A percentile compares a stretch with the other conserved stretches of the same genome.
Evolutionary conservation across 2,888 invertebrate genomes (phyloP).

Genomic region (Drosophila anomelani): DNA sequence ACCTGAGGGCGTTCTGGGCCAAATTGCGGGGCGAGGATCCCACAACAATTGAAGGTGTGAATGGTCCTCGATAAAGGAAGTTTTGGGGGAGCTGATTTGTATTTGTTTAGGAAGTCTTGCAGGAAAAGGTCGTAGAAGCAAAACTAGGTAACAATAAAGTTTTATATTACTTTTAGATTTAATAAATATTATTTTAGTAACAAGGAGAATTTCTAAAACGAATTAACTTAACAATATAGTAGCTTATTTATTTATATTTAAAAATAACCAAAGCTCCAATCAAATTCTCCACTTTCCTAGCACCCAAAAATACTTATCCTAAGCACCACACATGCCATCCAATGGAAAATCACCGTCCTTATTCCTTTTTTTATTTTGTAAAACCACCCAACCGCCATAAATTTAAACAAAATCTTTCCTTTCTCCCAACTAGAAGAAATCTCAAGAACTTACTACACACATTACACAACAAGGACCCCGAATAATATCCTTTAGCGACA

Average conservation of each 20-base stretch:
- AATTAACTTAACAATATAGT: neutral
- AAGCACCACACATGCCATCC: neutral
- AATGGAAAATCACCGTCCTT: neutral
- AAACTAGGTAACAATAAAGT: neutral
- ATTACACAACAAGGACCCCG: constrained; percentile 45
- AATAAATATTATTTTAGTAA: neutral
- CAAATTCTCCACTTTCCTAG: neutral
- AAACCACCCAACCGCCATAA: constrained; percentile 13
- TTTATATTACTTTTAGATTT: neutral
- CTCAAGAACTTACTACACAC: constrained; percentile 55
- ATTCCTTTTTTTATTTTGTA: neutral
- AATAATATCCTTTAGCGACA: constrained; percentile 42
- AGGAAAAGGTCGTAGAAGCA: neutral
- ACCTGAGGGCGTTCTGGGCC: constrained; percentile 74
- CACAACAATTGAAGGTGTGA: constrained; percentile 24
- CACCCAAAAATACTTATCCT: constrained; percentile 8
- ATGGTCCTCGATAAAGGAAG: constrained; percentile 11
- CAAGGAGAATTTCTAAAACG: neutral
- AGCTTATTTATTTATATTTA: neutral
- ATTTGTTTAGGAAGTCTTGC: constrained; percentile 33
- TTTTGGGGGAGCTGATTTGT: constrained; percentile 19
- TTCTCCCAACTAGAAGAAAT: constrained; percentile 33
- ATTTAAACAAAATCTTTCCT: constrained; percentile 23
- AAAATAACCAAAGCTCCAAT: neutral
- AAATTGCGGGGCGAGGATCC: constrained; percentile 25